A percentile compares a stretch with the other conserved stretches of the same genome.
phyloP scores from a whole-genome alignment of 2,888 invertebrate species.

The Alsophila aescularia region DNA sequence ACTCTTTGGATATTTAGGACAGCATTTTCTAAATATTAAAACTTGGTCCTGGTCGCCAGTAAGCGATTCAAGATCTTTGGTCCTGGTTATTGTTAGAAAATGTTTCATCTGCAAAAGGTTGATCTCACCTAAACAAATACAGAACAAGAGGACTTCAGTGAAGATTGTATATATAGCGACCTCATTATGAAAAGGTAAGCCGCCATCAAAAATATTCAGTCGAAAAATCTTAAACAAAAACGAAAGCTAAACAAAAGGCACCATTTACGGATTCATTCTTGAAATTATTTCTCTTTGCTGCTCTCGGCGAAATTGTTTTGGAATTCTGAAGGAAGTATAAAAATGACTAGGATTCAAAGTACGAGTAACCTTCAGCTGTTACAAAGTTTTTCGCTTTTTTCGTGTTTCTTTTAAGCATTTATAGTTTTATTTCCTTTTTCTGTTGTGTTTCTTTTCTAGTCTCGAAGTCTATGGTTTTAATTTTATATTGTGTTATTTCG shows the following conservation, averaged over 20 bases:
- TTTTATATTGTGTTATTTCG: constrained; percentile 26
- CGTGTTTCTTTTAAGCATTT: neutral
- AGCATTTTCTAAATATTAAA: too few relatives aligned
- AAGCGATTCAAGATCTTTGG: neutral
- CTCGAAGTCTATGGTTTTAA: constrained; percentile 19
- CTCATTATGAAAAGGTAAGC: constrained; percentile 36
- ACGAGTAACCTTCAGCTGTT: constrained; percentile 6
- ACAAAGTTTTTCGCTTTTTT: constrained; percentile 17
- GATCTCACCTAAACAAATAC: constrained; percentile 14
- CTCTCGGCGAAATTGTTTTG: constrained; percentile 45
- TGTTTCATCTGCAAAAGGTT: constrained; percentile 9
- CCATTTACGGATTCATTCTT: constrained; percentile 45
- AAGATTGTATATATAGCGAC: constrained; percentile 21
- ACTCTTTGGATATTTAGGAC: neutral
- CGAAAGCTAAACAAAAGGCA: constrained; percentile 41
- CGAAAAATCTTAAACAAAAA: constrained; percentile 39
- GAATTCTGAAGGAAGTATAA: constrained; percentile 36
- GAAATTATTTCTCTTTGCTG: constrained; percentile 41
- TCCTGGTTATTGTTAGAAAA: neutral
- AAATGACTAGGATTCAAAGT: constrained; percentile 33
- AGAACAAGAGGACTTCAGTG: constrained; percentile 10
- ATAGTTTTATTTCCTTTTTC: constrained; percentile 7
- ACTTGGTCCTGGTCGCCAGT: too few relatives aligned
- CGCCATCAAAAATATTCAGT: constrained; percentile 35
- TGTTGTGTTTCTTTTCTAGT: neutral